Conservation (phyloP, 2,113 vertebrate genomes). For the Sigmodon hispidus region DNA sequence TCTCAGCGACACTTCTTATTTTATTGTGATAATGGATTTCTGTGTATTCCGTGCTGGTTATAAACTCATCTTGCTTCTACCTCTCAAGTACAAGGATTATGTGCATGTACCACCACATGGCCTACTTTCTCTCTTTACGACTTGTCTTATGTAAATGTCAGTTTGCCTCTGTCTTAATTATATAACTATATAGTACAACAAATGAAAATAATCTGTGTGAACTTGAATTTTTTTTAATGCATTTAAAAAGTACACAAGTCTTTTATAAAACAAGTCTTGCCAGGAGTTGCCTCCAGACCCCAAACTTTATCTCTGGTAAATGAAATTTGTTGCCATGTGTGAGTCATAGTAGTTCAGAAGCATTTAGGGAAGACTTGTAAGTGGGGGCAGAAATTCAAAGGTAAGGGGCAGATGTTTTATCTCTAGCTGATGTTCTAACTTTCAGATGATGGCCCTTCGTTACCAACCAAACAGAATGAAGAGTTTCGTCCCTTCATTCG, state of each 20-base stretch:
- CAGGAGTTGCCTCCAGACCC: accelerated
- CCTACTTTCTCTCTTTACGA: background rate
- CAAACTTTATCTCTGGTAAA: accelerated
- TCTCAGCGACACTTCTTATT: background rate
- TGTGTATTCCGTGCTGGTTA: background rate
- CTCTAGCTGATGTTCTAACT: background rate
- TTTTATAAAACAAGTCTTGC: background rate
- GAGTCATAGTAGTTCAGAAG: background rate
- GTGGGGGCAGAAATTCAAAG: accelerated
- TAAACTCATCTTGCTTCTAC: background rate
- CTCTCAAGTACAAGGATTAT: background rate
- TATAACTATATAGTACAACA: background rate
- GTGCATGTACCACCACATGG: background rate
- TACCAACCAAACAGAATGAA: constrained; percentile 99
- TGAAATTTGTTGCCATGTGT: accelerated
- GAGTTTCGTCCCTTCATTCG: constrained; percentile 99
- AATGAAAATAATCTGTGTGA: background rate
- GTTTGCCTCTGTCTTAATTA: background rate
- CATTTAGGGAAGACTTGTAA: accelerated
- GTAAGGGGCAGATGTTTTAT: accelerated
- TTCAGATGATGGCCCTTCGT: constrained; percentile 95
- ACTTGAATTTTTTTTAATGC: background rate
- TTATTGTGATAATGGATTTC: background rate
- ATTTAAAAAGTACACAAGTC: background rate
- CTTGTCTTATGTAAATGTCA: background rate